These are phyloP conservation scores for Mesocentrotus franciscanus DNA, from an alignment of 53 echinoderm and acorn worm species.

Conservation along the genomic window DNA sequence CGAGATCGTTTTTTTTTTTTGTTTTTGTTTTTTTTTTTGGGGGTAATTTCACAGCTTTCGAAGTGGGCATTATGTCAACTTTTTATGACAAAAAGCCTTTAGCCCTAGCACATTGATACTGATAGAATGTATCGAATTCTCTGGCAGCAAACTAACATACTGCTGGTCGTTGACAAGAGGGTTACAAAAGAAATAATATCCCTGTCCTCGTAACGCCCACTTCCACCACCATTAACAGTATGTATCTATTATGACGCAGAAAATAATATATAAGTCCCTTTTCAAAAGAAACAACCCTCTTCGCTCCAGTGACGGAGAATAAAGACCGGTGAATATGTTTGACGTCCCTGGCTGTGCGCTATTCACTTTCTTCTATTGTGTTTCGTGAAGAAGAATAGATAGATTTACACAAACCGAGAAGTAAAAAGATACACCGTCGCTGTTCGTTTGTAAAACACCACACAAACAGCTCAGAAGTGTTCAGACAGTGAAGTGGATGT, in stretches of 20 bases:
- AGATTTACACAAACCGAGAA: slow-evolving; percentile 27
- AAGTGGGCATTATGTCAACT: neutral
- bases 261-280: slow-evolving; percentile 3
- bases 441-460: slow-evolving; percentile 12
- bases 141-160: neutral
- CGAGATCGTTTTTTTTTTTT: too few relatives aligned
- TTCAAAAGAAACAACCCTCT: slow-evolving; percentile 34
- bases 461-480: neutral
- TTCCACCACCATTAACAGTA: neutral
- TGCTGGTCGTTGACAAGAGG: too few relatives aligned
- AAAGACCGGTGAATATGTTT: neutral
- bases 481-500: neutral
- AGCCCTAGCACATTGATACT: neutral
- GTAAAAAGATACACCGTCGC: neutral
- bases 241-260: slow-evolving; percentile 3
- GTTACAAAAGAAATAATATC: neutral
- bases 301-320: neutral
- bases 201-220: slow-evolving; percentile 15
- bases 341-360: slow-evolving; percentile 40
- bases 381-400: neutral
- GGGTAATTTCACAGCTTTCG: neutral
- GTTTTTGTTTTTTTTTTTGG: too few relatives aligned
- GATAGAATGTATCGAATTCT: neutral
- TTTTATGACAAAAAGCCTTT: neutral
- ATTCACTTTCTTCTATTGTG: slow-evolving; percentile 44